A percentile compares a stretch with the other conserved stretches of the same genome.
Conservation (phyloP, 2,888 invertebrate genomes). For the Eupithecia pulchellata region DNA sequence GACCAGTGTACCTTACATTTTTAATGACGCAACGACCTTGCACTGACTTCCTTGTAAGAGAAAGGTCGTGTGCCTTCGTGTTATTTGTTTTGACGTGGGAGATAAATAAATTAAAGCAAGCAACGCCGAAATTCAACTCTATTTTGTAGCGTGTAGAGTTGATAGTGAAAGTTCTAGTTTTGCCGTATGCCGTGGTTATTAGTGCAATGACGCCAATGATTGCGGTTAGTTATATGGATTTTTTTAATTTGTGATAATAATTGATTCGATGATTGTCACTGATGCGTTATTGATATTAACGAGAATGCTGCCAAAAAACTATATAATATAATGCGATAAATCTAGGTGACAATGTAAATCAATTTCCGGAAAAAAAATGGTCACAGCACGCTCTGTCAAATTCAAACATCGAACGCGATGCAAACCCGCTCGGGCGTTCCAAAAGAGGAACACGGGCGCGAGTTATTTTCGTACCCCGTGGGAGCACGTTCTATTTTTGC, state of each 20-base stretch:
- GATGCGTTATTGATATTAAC: neutral
- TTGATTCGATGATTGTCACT: neutral
- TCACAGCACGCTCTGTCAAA: constrained; percentile 23
- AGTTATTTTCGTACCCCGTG: constrained; percentile 69
- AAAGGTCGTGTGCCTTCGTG: constrained; percentile 40
- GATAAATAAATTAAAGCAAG: constrained; percentile 11
- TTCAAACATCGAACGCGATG: constrained; percentile 37
- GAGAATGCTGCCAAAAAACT: neutral
- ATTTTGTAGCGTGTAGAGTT: neutral
- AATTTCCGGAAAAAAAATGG: neutral
- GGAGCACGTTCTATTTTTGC: constrained; percentile 77
- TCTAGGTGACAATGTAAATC: neutral
- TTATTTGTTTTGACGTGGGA: constrained; percentile 31
- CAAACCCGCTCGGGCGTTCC: constrained; percentile 50
- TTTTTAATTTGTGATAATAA: neutral
- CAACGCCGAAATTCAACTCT: constrained; percentile 11
- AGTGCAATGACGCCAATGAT: constrained; percentile 6
- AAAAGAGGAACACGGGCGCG: constrained; percentile 51
- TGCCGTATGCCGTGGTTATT: neutral
- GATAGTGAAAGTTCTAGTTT: neutral
- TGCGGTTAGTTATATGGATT: neutral
- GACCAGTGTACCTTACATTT: constrained; percentile 11
- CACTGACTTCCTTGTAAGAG: constrained; percentile 45
- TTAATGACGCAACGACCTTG: constrained; percentile 41
- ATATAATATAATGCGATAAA: neutral